Base-by-base conservation (phyloP, 30 jellyfish, hydroid and myxozoan genomes). In the Aurelia coerulea region DNA sequence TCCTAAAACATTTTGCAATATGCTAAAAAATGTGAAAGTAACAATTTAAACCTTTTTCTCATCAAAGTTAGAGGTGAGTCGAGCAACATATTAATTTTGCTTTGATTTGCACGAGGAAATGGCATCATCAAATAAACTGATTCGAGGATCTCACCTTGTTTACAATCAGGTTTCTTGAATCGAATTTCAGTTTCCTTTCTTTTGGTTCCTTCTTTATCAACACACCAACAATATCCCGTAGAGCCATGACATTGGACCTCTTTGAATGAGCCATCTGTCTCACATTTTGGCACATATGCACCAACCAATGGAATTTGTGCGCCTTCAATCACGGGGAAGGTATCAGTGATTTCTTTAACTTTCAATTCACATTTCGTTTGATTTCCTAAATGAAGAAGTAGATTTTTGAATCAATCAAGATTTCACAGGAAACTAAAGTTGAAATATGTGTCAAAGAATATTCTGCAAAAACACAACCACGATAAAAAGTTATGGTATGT, bases 221-320 rank as follows among this genome's bases (percentile, higher is more conserved):
- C 89, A 31, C 89, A 78, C 89, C 89, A 78, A 42, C 89, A 78
- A 63, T 10, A 49, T n/a, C 79, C 58, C 8, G 58, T 39, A n/a
- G 68, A 23, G 17, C 54, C 79, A 17, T 17, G 79, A 62, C 89
- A 78, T 42, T 78, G 89, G 41, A 63, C 54, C 56, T 65, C 58
- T 41, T 60, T 49, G 58, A 16, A 78, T 4, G 86, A 53, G 8
- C 86, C 86, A 23, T 58, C 86, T 33, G 12, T 78, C 10, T 89
- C 90, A 74, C 97, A 89, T 31, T 63, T 42, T 6, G 93, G 93
- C 35, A 54, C 17, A 71, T 42, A 81, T 2, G 93, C 85, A 32
- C 80, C 90, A 10, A 15, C 69, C 32, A 77, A 92, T 10, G 67
- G 77, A 51, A 23, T 64, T 23, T 15, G 33, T 73, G 6, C n/a